A percentile compares a stretch with the other conserved stretches of the same genome.
Evolutionary conservation across 2,888 invertebrate species (phyloP).

Genomic region (Standfussiana lucernea): DNA sequence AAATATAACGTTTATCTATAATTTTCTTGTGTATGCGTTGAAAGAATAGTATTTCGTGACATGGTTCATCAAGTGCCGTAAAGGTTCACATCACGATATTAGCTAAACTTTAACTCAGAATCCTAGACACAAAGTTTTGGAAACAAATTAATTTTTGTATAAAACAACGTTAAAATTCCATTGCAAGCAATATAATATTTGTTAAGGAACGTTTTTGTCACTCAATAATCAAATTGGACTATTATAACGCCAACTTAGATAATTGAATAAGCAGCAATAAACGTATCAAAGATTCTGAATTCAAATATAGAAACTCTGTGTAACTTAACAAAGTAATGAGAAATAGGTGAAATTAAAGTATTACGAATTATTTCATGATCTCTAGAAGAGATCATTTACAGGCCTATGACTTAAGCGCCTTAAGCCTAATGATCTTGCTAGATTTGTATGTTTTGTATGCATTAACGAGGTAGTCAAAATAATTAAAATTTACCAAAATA

Average conservation of each 20-base stretch:
- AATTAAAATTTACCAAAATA: slow-evolving; percentile 47
- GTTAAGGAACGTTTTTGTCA: background rate
- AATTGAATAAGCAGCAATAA: background rate
- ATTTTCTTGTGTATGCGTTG: slow-evolving; percentile 60
- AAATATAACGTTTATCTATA: slow-evolving; percentile 49
- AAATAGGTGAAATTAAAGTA: slow-evolving; percentile 2
- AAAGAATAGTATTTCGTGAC: slow-evolving; percentile 66
- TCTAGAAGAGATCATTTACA: slow-evolving; percentile 37
- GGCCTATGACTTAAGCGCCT: too few relatives aligned
- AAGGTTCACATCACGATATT: slow-evolving; percentile 18
- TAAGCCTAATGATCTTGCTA: slow-evolving; percentile 41
- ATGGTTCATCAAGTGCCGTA: slow-evolving; percentile 14
- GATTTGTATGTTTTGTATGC: slow-evolving; percentile 54
- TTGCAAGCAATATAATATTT: background rate
- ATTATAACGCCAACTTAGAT: slow-evolving; percentile 2
- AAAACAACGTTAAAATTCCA: slow-evolving; percentile 5
- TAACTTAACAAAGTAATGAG: slow-evolving; percentile 23
- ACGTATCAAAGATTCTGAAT: slow-evolving; percentile 12
- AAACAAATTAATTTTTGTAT: background rate
- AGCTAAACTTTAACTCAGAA: slow-evolving; percentile 26
- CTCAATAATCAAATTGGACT: background rate
- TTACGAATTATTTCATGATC: slow-evolving; percentile 31
- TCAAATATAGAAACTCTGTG: slow-evolving; percentile 31
- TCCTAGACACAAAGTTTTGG: slow-evolving; percentile 4
- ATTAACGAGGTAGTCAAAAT: slow-evolving; percentile 54